Conservation (phyloP, 2,797 vertebrate species). For the Micropoecilia bifurca region DNA sequence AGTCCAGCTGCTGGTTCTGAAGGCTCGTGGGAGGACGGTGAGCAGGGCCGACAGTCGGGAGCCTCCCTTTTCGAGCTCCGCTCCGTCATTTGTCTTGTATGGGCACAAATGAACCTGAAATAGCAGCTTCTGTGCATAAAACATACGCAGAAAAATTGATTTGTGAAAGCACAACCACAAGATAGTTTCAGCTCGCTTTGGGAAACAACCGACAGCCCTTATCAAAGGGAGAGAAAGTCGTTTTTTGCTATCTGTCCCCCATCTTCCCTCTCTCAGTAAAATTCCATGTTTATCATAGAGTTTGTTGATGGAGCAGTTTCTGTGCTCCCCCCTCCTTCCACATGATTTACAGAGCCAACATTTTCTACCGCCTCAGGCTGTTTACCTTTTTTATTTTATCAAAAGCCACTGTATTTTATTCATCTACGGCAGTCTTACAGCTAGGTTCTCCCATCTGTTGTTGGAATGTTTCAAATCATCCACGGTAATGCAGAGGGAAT, state of each 20-base stretch:
- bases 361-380: slow-evolving; percentile 48
- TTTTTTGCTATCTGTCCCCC: slow-evolving; percentile 19
- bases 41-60: slow-evolving; percentile 20
- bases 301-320: slow-evolving; percentile 47
- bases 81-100: slow-evolving; percentile 15
- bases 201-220: background rate
- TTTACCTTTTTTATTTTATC: slow-evolving; percentile 47
- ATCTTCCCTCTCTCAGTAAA: slow-evolving; percentile 28
- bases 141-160: background rate
- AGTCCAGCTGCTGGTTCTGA: slow-evolving; percentile 57
- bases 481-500: background rate
- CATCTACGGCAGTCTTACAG: slow-evolving; percentile 27
- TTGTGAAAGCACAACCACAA: background rate
- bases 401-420: slow-evolving; percentile 39
- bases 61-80: slow-evolving; percentile 7
- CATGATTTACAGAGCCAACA: slow-evolving; percentile 45
- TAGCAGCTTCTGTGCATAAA: background rate
- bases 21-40: slow-evolving; percentile 31
- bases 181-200: background rate
- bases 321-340: slow-evolving; percentile 20
- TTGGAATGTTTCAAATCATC: slow-evolving; percentile 19
- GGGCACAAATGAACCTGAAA: slow-evolving; percentile 16
- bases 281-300: slow-evolving; percentile 42
- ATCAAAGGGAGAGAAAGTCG: background rate
- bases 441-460: slow-evolving; percentile 2